Conservation (phyloP, 2,113 vertebrate genomes). For the Aplodontia rufa region DNA sequence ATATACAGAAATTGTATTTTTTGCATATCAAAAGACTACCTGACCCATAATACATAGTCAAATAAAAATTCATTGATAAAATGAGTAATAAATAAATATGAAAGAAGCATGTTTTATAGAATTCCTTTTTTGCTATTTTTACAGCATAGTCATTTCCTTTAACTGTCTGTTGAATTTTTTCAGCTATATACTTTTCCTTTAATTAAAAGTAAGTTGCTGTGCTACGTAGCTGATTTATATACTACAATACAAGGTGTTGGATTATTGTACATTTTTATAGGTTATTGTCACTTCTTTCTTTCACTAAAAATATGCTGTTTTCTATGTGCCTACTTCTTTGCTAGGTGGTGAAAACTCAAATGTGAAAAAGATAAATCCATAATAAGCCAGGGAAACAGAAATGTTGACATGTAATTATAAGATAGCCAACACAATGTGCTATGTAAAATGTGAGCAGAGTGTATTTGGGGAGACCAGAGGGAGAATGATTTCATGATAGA, state of each 20-base stretch:
- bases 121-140: not conserved
- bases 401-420: not conserved
- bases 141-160: not conserved
- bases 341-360: not conserved
- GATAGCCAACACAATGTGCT: not conserved
- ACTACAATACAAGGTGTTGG: not conserved
- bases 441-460: not conserved
- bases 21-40: not conserved
- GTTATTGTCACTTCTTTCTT: not conserved
- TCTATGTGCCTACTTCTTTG: not conserved
- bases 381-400: not conserved
- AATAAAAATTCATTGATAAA: not conserved
- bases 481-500: not conserved
- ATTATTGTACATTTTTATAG: not conserved
- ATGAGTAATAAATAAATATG: not conserved
- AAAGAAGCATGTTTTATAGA: not conserved
- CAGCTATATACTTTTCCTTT: not conserved
- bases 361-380: not conserved
- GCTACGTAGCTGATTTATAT: not conserved
- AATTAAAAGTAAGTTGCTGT: not conserved
- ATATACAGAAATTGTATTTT: not conserved
- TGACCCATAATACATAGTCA: not conserved
- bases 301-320: not conserved
- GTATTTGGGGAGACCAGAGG: not conserved
- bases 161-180: not conserved